Percentiles rank a stretch among this genome's conserved stretches.
Conservation (phyloP, 2,113 vertebrate species). For the Acanthisitta chloris region DNA sequence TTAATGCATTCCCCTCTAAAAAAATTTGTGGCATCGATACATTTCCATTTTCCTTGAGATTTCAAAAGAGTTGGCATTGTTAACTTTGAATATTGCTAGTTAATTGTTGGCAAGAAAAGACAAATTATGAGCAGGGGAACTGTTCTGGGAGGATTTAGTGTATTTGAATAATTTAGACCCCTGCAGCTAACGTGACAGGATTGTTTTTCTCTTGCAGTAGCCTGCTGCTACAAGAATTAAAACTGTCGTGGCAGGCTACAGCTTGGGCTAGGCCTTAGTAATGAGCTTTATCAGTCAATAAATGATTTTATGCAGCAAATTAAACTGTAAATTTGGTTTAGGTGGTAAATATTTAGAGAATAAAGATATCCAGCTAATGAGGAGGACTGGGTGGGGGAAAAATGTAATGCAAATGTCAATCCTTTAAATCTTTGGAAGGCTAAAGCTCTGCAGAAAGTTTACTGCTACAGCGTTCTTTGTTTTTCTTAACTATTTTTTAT, state of each 20-base stretch:
- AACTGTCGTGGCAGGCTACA: slow-evolving; percentile 77
- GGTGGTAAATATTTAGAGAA: slow-evolving; percentile 88
- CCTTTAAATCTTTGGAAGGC: slow-evolving; percentile 75
- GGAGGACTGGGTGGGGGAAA: slow-evolving; percentile 63
- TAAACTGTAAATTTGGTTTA: slow-evolving; percentile 84
- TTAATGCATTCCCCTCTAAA: not conserved
- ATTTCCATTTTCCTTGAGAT: slow-evolving; percentile 56
- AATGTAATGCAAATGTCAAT: slow-evolving; percentile 76
- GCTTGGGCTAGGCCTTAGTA: slow-evolving; percentile 80
- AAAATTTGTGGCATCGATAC: not conserved
- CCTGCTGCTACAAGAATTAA: slow-evolving; percentile 93
- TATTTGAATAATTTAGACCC: slow-evolving; percentile 99
- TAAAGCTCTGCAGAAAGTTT: slow-evolving; percentile 64
- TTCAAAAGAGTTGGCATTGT: slow-evolving; percentile 89
- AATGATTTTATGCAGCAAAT: slow-evolving; percentile 88
- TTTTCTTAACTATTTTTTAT: not conserved
- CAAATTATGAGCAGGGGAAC: slow-evolving; percentile 93
- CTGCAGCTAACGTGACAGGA: slow-evolving; percentile 92
- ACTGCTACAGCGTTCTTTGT: slow-evolving; percentile 24
- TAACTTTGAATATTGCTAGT: slow-evolving; percentile 92
- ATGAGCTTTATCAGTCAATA: slow-evolving; percentile 93
- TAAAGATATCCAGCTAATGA: slow-evolving; percentile 84
- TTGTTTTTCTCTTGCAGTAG: slow-evolving; percentile 92
- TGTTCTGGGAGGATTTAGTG: slow-evolving; percentile 92
- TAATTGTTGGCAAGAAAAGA: slow-evolving; percentile 96